Evolutionary conservation across 2,888 invertebrate species (phyloP).

Genomic region (Limulus polyphemus): DNA sequence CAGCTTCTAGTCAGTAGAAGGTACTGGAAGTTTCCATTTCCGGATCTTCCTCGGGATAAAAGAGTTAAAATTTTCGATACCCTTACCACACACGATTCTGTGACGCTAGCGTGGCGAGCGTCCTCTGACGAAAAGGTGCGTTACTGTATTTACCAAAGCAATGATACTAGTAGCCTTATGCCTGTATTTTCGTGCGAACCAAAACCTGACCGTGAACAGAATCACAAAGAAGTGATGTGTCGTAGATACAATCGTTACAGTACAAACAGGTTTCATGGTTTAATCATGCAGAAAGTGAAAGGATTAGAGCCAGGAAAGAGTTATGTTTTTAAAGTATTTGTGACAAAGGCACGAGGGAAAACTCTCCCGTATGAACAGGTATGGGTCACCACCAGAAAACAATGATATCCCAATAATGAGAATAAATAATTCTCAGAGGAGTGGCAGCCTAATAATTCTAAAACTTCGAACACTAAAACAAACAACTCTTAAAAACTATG

Average conservation of each 20-base stretch:
- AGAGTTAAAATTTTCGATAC: slow-evolving; percentile 31
- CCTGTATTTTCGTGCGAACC: no score
- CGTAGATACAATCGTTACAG: slow-evolving; percentile 6
- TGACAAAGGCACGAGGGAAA: slow-evolving; percentile 30
- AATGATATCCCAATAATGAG: no score
- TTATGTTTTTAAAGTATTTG: slow-evolving; percentile 34
- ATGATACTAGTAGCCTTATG: no score
- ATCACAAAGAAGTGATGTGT: background rate
- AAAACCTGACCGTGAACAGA: no score
- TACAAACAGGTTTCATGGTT: slow-evolving; percentile 2
- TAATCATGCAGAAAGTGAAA: slow-evolving; percentile 31
- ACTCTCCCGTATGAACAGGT: slow-evolving; percentile 32
- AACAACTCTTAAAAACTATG: no score
- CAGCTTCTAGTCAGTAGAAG: slow-evolving; percentile 19
- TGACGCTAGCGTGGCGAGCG: slow-evolving; percentile 34
- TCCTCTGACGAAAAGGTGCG: slow-evolving; percentile 32
- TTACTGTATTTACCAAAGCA: slow-evolving; percentile 33
- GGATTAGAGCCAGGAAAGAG: slow-evolving; percentile 30
- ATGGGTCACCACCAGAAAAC: slow-evolving; percentile 29
- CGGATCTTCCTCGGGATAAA: slow-evolving; percentile 31
- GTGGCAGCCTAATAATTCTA: no score
- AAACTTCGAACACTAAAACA: no score
- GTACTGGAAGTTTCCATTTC: slow-evolving; percentile 28
- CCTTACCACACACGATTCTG: slow-evolving; percentile 32
- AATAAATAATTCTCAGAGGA: no score